Base-by-base conservation (phyloP, 2,797 vertebrate genomes). In the Poeciliopsis turneri region DNA sequence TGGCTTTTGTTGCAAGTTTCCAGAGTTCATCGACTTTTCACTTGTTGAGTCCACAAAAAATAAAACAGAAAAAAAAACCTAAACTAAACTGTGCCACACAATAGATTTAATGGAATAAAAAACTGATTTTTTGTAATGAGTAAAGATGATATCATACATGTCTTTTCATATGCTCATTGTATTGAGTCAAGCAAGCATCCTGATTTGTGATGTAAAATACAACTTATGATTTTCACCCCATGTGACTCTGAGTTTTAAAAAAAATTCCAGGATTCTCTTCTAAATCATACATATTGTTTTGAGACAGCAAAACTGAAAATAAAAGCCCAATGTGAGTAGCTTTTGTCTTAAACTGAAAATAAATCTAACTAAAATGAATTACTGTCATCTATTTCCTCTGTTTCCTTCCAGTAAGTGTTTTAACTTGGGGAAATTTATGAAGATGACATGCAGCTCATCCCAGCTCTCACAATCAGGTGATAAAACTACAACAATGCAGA, bases 261-360 rank as follows among this genome's bases (percentile, higher is more conserved):
- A 74, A 68, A 30, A 30, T 69, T 43, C 12, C 30, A 2, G 4
- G 0, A 2, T 0, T 5, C 1, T 43, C 39, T 2, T 3, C 23
- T 36, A 53, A 25, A 36, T 15, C 0, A 72, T 46, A 25, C 11
- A 1, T 20, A 18, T 33, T 46, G 47, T 12, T 39, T 20, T 3
- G 11, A 28, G 3, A 51, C n/a, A 16, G 4, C 46, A 81, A 89
- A 90, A 91, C n/a, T 68, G 81, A 92, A 92, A 92, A 33, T 1
- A 57, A 82, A 90, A 89, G 47, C 18, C 0, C 9, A 28, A 8
- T 0, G 13, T 36, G 2, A 76, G 5, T 7, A 25, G 2, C 36
- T n/a, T 5, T 10, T 1, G 47, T 6, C 71, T 1, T 2, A 33
- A 79, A 82, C 6, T 41, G 76, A 84, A 78, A 87, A 28, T 6